Evolutionary conservation across 2,113 vertebrate species (phyloP), one percentile per base, ranked within the genome.

Genomic region (Bubo bubo): DNA sequence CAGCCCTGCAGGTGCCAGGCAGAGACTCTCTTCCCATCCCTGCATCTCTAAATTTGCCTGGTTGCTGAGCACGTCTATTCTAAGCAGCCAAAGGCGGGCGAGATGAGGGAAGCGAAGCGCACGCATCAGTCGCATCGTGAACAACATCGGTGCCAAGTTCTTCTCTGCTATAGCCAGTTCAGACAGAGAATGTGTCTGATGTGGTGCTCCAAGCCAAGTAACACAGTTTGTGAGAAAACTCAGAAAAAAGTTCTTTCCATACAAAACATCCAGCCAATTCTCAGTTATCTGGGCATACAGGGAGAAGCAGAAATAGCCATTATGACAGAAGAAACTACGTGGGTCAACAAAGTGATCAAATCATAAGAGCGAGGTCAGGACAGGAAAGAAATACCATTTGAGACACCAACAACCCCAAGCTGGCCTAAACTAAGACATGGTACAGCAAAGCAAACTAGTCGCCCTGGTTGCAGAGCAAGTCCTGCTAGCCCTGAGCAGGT

Each of bases 1-100:
- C 58, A 90, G 73, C 77, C 49, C 75, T 58, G 92, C 92, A 94
- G 41, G 95, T 41, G 67, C 93, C 79, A 70, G 85, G 86, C 88
- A 73, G 50, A 91, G 88, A 72, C 14, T 81, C 79, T 84, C 82
- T 77, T 64, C 53, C 56, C 73, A 63, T 67, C 63, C 67, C 68
- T 22, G 76, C 68, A 67, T 67, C 96, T 89, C 80, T 76, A 86
- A 87, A 82, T 39, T 63, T 67, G 94, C 90, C 87, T 28, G 79
- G 59, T 76, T 86, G 88, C 90, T 86, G 85, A 91, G 86, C 90
- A 63, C 5, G 3, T 95, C 95, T 92, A 70, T 68, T 89, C 82
- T 60, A 47, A 76, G 95, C 95, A 86, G 79, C 63, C 75, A 28
- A 73, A 86, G 86, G 81, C 80, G 90, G 73, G 77, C 62, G 28